A percentile compares a stretch with the other conserved stretches of the same genome.
These are phyloP conservation scores for Diarsia mendica DNA, from an alignment of 2,888 invertebrate species.

Conservation along the genomic window DNA sequence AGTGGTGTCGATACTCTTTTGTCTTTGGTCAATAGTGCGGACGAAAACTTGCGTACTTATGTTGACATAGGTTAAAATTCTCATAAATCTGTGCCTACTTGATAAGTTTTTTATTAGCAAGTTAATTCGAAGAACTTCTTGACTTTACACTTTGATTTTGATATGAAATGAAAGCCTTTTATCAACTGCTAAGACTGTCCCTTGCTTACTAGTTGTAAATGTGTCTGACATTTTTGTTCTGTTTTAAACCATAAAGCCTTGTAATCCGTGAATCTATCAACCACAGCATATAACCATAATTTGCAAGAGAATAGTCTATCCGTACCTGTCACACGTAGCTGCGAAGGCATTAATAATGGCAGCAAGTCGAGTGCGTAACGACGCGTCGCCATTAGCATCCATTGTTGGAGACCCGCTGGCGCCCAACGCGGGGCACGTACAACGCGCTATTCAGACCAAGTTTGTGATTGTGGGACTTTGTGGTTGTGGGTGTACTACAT, in stretches of 20 bases:
- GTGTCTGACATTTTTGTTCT: not conserved
- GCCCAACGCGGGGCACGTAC: slow-evolving; percentile 77
- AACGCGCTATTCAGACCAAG: slow-evolving; percentile 52
- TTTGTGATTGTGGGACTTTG: slow-evolving; percentile 48
- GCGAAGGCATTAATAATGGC: slow-evolving; percentile 60
- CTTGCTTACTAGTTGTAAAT: not conserved
- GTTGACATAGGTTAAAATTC: slow-evolving; percentile 2
- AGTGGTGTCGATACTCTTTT: not conserved
- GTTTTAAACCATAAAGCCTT: not conserved
- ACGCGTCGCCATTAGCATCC: slow-evolving; percentile 82
- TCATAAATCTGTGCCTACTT: not conserved
- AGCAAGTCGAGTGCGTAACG: slow-evolving; percentile 76
- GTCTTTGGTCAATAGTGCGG: not conserved
- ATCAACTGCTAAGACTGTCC: not conserved
- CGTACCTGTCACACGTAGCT: slow-evolving; percentile 61
- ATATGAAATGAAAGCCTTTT: not conserved
- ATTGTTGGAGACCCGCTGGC: slow-evolving; percentile 78
- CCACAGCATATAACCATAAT: slow-evolving; percentile 36
- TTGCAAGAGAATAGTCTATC: slow-evolving; percentile 51
- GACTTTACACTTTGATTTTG: not conserved
- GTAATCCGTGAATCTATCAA: not conserved
- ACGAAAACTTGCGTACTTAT: not conserved
- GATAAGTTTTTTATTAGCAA: not conserved
- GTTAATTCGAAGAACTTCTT: not conserved
- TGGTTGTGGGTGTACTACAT: not conserved